Evolutionary conservation across 2,797 vertebrate genomes (phyloP), one percentile per base, ranked within the genome.

Genomic region (Chaetodon trifasciatus): DNA sequence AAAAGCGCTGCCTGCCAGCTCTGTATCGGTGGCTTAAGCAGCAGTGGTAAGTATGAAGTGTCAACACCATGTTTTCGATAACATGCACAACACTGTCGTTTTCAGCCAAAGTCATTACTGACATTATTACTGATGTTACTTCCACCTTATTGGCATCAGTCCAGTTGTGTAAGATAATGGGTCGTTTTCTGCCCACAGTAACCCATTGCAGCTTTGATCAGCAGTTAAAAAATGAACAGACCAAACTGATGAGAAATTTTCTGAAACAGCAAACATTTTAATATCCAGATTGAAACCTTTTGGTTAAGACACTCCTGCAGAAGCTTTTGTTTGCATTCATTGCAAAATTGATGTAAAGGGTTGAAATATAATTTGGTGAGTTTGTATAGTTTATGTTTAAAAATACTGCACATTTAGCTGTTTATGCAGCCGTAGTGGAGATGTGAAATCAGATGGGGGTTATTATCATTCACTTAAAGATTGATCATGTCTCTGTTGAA

Each of bases 41-140:
- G 94, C 90, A 81, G 61, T 58, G 94, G 94, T 95, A 93, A 93
- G 94, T 94, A 92, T 90, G 12, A 75, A 70, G 74, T 91, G 81
- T 89, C 74, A 86, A 68, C 84, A 90, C 56, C 83, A 84, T 67
- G 67, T 80, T 89, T 78, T 80, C n/a, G 60, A 53, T n/a, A 66
- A 46, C 62, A 70, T 76, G 62, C 79, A 70, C 37, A 68, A 61
- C 55, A 49, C 1, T 73, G 37, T 35, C 7, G 35, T 75, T 81
- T 74, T 60, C 21, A 56, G 63, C 35, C 21, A 50, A 50, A 70
- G 28, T 72, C 23, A 39, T 66, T 68, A 23, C 65, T 62, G 52
- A 74, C 44, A 17, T 70, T 24, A 49, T 58, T 73, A 70, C 19
- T 73, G 46, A 69, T 71, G 49, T 23, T 16, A 70, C 7, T 32